These are phyloP conservation scores for Entelurus aequoreus DNA, from an alignment of 2,113 vertebrate genomes.

Conservation along the genomic window DNA sequence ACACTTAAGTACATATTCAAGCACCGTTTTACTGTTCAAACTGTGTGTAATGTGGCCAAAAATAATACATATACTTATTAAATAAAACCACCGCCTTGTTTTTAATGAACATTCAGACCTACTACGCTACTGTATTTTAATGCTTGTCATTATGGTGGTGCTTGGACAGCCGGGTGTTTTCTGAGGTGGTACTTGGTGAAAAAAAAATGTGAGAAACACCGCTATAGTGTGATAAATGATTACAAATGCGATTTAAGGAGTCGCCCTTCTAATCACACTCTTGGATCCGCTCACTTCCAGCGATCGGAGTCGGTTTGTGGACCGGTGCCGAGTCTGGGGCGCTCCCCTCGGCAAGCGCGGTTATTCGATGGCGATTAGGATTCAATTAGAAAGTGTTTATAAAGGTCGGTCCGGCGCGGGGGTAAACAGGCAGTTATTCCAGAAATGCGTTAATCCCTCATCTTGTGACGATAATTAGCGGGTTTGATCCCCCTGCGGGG, in stretches of 20 bases:
- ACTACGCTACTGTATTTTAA: too few species aligned
- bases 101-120: too few species aligned
- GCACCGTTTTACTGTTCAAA: too few species aligned
- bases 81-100: too few species aligned
- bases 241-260: slow-evolving; percentile 24
- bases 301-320: slow-evolving; percentile 87
- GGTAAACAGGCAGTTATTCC: slow-evolving; percentile 98
- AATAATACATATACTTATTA: too few species aligned
- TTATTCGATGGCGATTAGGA: slow-evolving; percentile 98
- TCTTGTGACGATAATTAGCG: slow-evolving; percentile 99
- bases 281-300: slow-evolving; percentile 46
- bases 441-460: slow-evolving; percentile 98
- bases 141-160: too few species aligned
- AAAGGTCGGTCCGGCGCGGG: slow-evolving; percentile 76
- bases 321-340: slow-evolving; percentile 80
- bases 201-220: too few species aligned
- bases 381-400: slow-evolving; percentile 99
- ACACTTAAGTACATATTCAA: too few species aligned
- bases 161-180: too few species aligned
- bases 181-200: too few species aligned
- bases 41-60: too few species aligned
- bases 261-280: slow-evolving; percentile 33
- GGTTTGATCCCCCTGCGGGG: slow-evolving; percentile 66
- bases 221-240: neutral
- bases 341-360: slow-evolving; percentile 48